Evolutionary conservation across 2,888 invertebrate genomes (phyloP), one percentile per base, ranked within the genome.

Genomic region (Dilophus febrilis): DNA sequence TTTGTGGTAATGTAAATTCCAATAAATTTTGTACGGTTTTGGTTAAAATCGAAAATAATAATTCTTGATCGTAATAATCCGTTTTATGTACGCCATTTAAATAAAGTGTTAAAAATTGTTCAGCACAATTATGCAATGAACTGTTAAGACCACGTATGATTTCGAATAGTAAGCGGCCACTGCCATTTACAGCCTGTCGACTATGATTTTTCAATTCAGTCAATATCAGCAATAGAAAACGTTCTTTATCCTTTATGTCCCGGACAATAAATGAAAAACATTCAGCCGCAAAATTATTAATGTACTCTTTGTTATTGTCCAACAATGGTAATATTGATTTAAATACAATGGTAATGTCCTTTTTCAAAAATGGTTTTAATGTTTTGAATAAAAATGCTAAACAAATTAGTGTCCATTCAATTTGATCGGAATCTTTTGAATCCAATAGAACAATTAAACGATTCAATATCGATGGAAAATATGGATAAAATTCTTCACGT

Each of bases 261-360:
- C 94, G 69, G 3, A 90, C 83, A 2, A 97, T 80, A 67, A 90
- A 95, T 1, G 94, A 84, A 68, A 95, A 94, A 60, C 91, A 86
- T 64, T 95, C 92, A 0, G 91, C 88, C 4, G 94, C 91, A 71
- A 95, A 97, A 53, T 82, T 82, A 48, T 84, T 80, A 17, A 95
- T 77, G 55, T 91, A 88, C 45, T 74, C 73, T 18, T 57, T 57
- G 51, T 78, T 76, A n/a, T 67, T 65, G 49, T 80, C 78, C 29
- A 94, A 59, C 5, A 94, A 62, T 0, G 87, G 85, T 28, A 85
- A 57, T 8, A 86, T 68, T 35, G 72, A 67, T 46, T 72, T 72
- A 46, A 86, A 73, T 1, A 90, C 74, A 12, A 69, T 65, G 35
- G 73, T 70, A 35, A 91, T 72, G 55, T 91, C 82, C 49, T 78